phyloP scores from a whole-genome alignment of 1,140 invertebrate species.

The Fopius arisanus region DNA sequence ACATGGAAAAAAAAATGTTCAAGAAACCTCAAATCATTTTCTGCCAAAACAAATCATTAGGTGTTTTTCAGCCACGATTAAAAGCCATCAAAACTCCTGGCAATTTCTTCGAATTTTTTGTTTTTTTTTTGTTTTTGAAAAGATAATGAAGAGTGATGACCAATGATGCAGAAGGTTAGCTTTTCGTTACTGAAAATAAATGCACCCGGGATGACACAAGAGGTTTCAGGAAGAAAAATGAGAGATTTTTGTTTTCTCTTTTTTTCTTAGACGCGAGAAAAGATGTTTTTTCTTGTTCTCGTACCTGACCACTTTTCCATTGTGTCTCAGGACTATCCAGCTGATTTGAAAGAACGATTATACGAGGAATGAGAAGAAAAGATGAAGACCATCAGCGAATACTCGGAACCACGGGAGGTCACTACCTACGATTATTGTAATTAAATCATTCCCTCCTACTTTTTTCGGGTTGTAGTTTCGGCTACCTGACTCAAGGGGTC shows the following conservation, averaged over 20 bases:
- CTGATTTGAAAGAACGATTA: constrained; percentile 22
- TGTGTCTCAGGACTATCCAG: constrained; percentile 18
- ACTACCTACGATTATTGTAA: constrained; percentile 59
- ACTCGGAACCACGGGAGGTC: constrained; percentile 47
- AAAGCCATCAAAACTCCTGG: constrained; percentile 7
- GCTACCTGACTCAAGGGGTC: constrained; percentile 39
- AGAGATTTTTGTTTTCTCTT: background rate
- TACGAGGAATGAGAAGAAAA: background rate
- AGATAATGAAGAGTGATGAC: constrained; percentile 17
- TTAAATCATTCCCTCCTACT: constrained; percentile 49
- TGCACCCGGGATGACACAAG: background rate
- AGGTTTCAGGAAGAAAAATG: constrained; percentile 3
- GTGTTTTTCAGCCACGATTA: background rate
- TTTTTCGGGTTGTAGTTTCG: constrained; percentile 36
- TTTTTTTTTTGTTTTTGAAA: background rate
- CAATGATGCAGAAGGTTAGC: background rate
- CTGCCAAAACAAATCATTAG: constrained; percentile 25
- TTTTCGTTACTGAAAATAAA: background rate
- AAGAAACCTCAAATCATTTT: background rate
- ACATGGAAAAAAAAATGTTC: background rate
- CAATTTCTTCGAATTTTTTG: background rate
- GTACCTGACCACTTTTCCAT: background rate
- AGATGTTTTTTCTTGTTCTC: background rate
- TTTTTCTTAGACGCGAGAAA: background rate
- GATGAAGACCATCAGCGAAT: constrained; percentile 46